These are phyloP conservation scores for Hydractinia echinata DNA, from an alignment of 30 jellyfish, hydroid and myxozoan genomes.

Conservation along the genomic window DNA sequence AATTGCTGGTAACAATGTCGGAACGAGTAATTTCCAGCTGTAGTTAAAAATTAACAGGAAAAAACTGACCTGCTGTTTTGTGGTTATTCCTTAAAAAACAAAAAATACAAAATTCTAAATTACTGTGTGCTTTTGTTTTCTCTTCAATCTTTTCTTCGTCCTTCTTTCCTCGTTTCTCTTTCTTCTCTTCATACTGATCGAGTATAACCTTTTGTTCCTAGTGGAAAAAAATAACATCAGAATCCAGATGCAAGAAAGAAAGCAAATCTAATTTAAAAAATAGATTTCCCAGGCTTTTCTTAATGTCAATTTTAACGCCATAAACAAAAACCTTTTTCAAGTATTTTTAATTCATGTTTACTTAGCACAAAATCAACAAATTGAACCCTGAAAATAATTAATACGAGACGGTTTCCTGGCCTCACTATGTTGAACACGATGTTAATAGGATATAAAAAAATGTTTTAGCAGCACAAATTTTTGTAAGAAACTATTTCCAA, in stretches of 20 bases:
- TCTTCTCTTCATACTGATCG: slow-evolving; percentile 71
- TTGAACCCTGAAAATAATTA: too few species aligned
- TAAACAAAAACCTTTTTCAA: not conserved
- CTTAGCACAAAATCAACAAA: too few species aligned
- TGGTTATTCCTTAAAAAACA: not conserved
- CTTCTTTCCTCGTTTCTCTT: slow-evolving; percentile 75
- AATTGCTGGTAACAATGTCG: too few species aligned
- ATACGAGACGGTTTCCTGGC: too few species aligned
- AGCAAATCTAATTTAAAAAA: not conserved
- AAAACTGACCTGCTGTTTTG: not conserved
- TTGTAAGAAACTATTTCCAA: too few species aligned
- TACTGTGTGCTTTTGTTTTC: slow-evolving; percentile 72
- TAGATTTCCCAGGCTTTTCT: not conserved
- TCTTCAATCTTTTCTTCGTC: slow-evolving; percentile 91
- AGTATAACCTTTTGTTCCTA: slow-evolving; percentile 83
- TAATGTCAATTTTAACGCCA: not conserved
- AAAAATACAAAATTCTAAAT: slow-evolving; percentile 14
- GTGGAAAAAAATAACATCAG: not conserved
- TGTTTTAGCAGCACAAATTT: too few species aligned
- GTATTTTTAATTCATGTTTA: too few species aligned
- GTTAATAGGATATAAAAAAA: too few species aligned
- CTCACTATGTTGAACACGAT: too few species aligned
- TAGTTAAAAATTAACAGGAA: too few species aligned
- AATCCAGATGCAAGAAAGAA: not conserved
- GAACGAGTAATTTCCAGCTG: too few species aligned